Conservation (phyloP, 2,113 vertebrate genomes). For the Pteruthius melanotis region DNA sequence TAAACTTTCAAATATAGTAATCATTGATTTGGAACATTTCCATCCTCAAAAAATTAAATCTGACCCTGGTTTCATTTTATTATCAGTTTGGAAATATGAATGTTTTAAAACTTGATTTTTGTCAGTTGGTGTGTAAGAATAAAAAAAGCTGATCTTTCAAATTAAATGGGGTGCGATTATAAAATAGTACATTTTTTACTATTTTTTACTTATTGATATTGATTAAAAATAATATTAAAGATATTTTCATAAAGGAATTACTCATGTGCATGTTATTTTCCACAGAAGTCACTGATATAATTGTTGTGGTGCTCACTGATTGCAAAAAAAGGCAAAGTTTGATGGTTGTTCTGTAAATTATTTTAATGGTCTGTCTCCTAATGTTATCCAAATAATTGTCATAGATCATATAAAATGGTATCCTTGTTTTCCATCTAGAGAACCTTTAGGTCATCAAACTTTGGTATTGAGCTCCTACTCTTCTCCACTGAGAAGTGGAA, state of each 20-base stretch:
- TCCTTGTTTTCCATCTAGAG: background rate
- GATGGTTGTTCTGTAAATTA: background rate
- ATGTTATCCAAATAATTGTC: background rate
- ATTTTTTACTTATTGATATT: background rate
- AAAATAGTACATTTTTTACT: background rate
- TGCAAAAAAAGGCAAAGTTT: background rate
- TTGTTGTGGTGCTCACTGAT: background rate
- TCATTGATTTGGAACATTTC: background rate
- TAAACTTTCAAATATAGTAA: background rate
- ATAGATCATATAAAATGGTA: background rate
- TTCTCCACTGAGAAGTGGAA: background rate
- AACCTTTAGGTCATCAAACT: background rate
- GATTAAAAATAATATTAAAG: background rate
- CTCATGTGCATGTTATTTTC: background rate
- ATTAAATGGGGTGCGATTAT: background rate
- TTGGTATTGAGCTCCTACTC: background rate
- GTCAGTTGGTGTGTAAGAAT: background rate
- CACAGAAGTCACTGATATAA: background rate
- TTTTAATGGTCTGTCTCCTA: background rate
- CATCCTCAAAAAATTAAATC: background rate
- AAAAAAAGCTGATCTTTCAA: background rate
- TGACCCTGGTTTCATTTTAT: background rate
- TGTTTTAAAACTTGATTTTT: background rate
- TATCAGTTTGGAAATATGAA: background rate
- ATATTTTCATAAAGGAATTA: background rate